Conservation (phyloP, 2,113 vertebrate species). For the Phaethon lepturus region DNA sequence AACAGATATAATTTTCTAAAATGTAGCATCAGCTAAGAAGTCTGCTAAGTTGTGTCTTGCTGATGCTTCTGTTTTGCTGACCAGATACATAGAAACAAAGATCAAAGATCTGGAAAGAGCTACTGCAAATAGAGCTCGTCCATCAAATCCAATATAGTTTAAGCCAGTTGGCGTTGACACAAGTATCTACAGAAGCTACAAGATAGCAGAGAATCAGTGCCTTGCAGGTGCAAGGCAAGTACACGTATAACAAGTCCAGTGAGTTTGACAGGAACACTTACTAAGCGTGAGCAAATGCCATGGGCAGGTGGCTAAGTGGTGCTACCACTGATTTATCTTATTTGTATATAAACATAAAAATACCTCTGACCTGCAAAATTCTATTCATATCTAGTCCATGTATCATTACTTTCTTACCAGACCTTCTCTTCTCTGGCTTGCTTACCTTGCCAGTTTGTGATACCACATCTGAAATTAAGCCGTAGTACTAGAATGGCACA, state of each 20-base stretch:
- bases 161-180: not conserved
- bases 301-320: not conserved
- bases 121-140: not conserved
- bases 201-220: not conserved
- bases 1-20: not conserved
- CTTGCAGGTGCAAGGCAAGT: not conserved
- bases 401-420: not conserved
- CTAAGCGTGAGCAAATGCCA: not conserved
- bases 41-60: not conserved
- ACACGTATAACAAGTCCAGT: not conserved
- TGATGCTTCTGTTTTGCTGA: not conserved
- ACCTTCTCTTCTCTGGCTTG: not conserved
- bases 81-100: not conserved
- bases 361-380: not conserved
- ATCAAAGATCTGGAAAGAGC: not conserved
- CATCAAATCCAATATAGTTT: not conserved
- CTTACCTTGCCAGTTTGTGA: not conserved
- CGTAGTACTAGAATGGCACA: not conserved
- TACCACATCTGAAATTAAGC: not conserved
- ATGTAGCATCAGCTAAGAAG: conserved; percentile 20
- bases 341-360: not conserved
- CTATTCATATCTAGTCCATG: not conserved
- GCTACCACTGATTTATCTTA: not conserved
- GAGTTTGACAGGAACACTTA: not conserved
- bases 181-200: not conserved